Evolutionary conservation across 2,888 invertebrate genomes (phyloP).

Genomic region (Meiosimyza decipiens): DNA sequence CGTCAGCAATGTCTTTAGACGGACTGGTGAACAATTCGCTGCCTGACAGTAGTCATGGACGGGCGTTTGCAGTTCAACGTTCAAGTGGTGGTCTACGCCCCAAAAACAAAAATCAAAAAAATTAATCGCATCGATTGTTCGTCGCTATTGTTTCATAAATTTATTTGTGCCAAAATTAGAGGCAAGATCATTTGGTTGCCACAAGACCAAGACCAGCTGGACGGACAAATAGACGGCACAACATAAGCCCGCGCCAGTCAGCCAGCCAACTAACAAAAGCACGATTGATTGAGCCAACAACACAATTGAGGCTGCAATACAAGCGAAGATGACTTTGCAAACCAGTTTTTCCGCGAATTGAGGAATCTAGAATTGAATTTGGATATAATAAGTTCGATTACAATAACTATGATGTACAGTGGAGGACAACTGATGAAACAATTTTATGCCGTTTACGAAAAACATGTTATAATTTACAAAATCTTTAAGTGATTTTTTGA

Average conservation of each 20-base stretch:
- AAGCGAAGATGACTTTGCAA: conserved; percentile 31
- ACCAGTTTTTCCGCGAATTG: conserved; percentile 18
- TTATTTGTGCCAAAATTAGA: conserved; percentile 23
- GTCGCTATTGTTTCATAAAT: conserved; percentile 27
- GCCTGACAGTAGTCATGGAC: conserved; percentile 63
- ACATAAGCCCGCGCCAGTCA: not conserved
- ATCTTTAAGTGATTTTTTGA: too few species aligned
- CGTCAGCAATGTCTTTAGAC: not conserved
- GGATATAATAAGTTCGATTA: too few species aligned
- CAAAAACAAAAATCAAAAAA: conserved; percentile 50
- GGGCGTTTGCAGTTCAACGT: conserved; percentile 66
- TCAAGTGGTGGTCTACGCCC: conserved; percentile 65
- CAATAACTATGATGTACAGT: too few species aligned
- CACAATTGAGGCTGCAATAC: not conserved
- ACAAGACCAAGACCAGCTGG: conserved; percentile 3
- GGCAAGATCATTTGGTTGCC: conserved; percentile 12
- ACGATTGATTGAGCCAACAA: conserved; percentile 13
- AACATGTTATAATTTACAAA: too few species aligned
- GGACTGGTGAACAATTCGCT: not conserved
- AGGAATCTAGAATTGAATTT: conserved; percentile 14
- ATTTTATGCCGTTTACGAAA: too few species aligned
- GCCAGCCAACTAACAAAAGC: not conserved
- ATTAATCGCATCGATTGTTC: conserved; percentile 28
- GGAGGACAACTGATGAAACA: too few species aligned
- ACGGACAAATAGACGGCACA: not conserved